Evolutionary conservation across 2,888 invertebrate species (phyloP), one percentile per base, ranked within the genome.

Genomic region (Euclidia mi): DNA sequence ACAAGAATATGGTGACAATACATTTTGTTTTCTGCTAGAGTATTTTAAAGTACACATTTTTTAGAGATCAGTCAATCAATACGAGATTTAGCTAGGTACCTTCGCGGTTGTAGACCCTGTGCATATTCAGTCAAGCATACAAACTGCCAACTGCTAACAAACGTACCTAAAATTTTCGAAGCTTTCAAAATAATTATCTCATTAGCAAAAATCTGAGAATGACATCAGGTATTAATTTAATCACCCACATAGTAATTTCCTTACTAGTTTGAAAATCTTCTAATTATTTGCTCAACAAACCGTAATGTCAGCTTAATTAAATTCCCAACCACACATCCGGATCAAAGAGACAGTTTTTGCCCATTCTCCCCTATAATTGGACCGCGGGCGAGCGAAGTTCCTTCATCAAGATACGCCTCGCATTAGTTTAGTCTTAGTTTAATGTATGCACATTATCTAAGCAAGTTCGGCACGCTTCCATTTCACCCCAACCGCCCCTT

Each of bases 381-480:
- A 89, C 86, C 87, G 82, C 84, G 79, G 88, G 86, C 86, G 86
- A 82, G 74, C 84, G 80, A 92, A 93, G 87, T 92, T 93, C 89
- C 87, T 88, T 92, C 92, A 93, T 94, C 94, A 92, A 89, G 91
- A 88, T 88, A 88, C 89, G 85, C 75, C 77, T 74, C 77, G 87
- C 89, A 90, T 89, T 94, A 94, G 94, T 94, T 94, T 85, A 82
- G 88, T 84, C 90, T 90, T 90, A 92, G 92, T 93, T 93, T 94
- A 94, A 94, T 94, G 90, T 93, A 94, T 94, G 93, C 94, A 93
- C 91, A 93, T 94, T 94, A 94, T 92, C 94, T 94, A 93, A 94
- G 92, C 91, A 90, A 92, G 87, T 90, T 90, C 85, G 80, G 81
- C 66, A 73, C 79, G 79, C 79, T 75, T 76, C 73, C 74, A 71